phyloP scores from a whole-genome alignment of 2,797 vertebrate species.

The Centroberyx gerrardi region DNA sequence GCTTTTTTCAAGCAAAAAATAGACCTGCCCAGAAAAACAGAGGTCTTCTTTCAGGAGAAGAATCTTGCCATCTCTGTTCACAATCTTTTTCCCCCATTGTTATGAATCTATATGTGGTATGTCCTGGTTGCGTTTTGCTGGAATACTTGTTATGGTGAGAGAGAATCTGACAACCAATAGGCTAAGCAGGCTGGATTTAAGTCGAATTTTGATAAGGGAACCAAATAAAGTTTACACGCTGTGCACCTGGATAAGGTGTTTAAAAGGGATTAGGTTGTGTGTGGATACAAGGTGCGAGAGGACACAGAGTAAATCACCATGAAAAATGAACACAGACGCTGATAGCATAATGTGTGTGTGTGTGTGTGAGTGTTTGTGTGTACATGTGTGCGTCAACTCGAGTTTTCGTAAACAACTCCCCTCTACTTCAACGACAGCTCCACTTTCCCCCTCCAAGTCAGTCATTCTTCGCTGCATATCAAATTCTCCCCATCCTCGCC shows the following conservation, averaged over 20 bases:
- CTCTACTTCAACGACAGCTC: slow-evolving; percentile 6
- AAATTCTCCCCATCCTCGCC: slow-evolving; percentile 30
- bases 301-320: slow-evolving; percentile 9
- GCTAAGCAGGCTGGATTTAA: slow-evolving; percentile 27
- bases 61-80: slow-evolving; percentile 17
- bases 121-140: slow-evolving; percentile 39
- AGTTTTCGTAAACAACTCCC: slow-evolving; percentile 23
- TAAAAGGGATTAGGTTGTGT: slow-evolving; percentile 23
- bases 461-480: slow-evolving; percentile 34
- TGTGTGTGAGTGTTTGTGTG: slow-evolving; percentile 19
- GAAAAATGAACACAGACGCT: slow-evolving; percentile 5
- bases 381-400: slow-evolving; percentile 14
- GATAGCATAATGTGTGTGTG: slow-evolving; percentile 14
- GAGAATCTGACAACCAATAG: slow-evolving; percentile 47
- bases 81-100: slow-evolving; percentile 35
- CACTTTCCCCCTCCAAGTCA: slow-evolving; percentile 40
- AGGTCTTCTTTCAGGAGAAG: slow-evolving; percentile 51
- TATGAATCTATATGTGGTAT: slow-evolving; percentile 51
- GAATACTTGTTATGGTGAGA: slow-evolving; percentile 23
- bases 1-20: slow-evolving; percentile 68
- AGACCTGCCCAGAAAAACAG: slow-evolving; percentile 55
- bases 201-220: slow-evolving; percentile 23
- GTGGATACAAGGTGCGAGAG: neutral
- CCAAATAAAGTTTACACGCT: slow-evolving; percentile 7
- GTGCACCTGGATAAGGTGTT: slow-evolving; percentile 1